A percentile compares a stretch with the other conserved stretches of the same genome.
phyloP scores from a whole-genome alignment of 2,797 vertebrate genomes.

The Champsocephalus esox region DNA sequence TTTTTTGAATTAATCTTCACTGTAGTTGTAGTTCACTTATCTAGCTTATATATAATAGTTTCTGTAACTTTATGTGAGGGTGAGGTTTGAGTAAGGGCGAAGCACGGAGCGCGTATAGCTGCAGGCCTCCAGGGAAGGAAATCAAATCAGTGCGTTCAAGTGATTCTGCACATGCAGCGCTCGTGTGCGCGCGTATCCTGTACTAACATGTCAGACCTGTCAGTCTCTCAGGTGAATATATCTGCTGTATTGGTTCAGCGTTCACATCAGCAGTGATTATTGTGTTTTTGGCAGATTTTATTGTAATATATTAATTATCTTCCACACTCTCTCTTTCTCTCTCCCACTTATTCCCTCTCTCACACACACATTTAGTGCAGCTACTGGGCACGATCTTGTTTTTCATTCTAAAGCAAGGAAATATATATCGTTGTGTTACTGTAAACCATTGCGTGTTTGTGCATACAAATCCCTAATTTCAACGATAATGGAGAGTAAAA shows the following conservation, averaged over 20 bases:
- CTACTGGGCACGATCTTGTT: background rate
- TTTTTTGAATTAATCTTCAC: constrained; percentile 8
- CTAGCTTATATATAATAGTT: background rate
- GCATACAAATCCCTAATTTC: background rate
- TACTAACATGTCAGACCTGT: constrained; percentile 7
- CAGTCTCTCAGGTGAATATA: constrained; percentile 33
- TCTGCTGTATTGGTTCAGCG: background rate
- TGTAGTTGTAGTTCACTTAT: background rate
- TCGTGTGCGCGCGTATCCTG: constrained; percentile 3
- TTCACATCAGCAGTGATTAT: constrained; percentile 6
- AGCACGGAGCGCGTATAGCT: constrained; percentile 3
- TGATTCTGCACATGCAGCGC: constrained; percentile 1
- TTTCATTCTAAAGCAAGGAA: background rate
- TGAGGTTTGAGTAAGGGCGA: constrained; percentile 14
- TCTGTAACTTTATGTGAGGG: background rate
- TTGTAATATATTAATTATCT: constrained; percentile 28
- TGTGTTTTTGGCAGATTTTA: background rate
- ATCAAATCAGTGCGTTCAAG: constrained; percentile 12
- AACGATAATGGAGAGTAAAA: background rate
- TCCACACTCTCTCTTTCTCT: background rate
- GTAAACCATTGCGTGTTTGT: background rate
- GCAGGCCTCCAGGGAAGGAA: constrained; percentile 43
- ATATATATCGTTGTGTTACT: background rate
- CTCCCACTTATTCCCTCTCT: background rate
- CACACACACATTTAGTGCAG: background rate